Base-by-base conservation (phyloP, 2,888 invertebrate species). In the Incurvaria masculella region DNA sequence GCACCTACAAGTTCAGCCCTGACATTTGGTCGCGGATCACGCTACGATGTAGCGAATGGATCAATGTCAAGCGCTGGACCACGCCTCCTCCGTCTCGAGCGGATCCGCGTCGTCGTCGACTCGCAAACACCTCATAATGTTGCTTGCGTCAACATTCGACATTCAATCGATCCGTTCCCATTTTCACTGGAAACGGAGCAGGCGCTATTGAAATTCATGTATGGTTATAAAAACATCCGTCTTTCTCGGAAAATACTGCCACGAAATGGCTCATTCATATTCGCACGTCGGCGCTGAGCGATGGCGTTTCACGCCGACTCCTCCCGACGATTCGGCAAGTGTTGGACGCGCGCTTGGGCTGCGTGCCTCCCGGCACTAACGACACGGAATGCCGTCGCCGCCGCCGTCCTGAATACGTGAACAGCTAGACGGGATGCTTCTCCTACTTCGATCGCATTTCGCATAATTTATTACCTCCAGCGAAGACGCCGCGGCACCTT, bases 401-500 rank as follows among this genome's bases (percentile, higher is more conserved):
- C 33, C 33, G 14, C 14, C 33, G 23, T n/a, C 3, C 14, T 6
- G 33, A 33, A 33, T 33, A 33, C 33, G 11, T 33, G 4, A 8
- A 33, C 33, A 33, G 33, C 14, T n/a, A n/a, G 4, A 8, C 14
- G 11, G 14, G 33, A 33, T 33, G 14, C 14, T 14, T 33, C 4
- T 4, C 33, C 4, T n/a, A n/a, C 3, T 33, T 33, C 33, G 4
- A 33, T 33, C 33, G 33, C 33, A 33, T 8, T 11, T 11, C 33
- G 33, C 33, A 33, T 33, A 33, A 33, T 33, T 33, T 33, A 33
- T 33, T n/a, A 33, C 14, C 33, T 33, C 23, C 23, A 23, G 5
- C 23, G 45, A 45, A 45, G 48, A 45, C 41, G 46, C 11, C 44
- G 48, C 48, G 41, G 26, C 44, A 33, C 20, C 40, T 19, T 43